Base-by-base conservation (phyloP, 2,113 vertebrate genomes). In the Camelus dromedarius region DNA sequence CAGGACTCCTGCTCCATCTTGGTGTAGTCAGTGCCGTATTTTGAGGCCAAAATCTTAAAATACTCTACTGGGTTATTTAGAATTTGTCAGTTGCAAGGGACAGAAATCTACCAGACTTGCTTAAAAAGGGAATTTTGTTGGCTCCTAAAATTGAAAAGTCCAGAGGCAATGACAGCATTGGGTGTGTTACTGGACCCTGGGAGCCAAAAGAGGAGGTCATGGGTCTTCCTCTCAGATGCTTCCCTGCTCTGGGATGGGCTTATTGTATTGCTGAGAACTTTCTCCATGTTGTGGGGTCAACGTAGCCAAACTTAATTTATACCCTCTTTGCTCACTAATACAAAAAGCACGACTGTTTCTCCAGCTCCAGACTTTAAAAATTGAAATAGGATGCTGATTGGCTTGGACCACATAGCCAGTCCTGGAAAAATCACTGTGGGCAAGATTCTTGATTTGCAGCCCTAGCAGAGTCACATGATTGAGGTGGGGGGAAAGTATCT, bases 21-120 rank as follows among this genome's bases (percentile, higher is more conserved):
- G n/a, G 72, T 80, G 75, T 80, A 50, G n/a, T 76, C 56, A 89
- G 28, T 96, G 75, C 77, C 30, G 30, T 96, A 73, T 79, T 80
- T 81, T 76, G 79, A 56, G 46, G 46, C 72, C 32, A 56, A 19
- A 87, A 62, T 75, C 88, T 97, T 93, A 62, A 95, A 67, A 86
- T 77, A 54, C 15, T 79, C 54, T 89, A 8, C 32, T 70, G 30
- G 10, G 70, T 92, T 92, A 48, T 77, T 93, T 89, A 89, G 76
- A 66, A 84, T 16, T 84, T 83, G 79, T 10, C 73, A 48, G 20
- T 82, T 73, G n/a, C 62, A 54, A 72, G 64, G 70, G 79, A 66
- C 42, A 67, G 79, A 93, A 92, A 48, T 84, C 35, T 22, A 67
- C 38, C 22, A 93, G 32, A 91, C 77, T 88, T 72, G 26, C 24